Base-by-base conservation (phyloP, 2,797 vertebrate species). In the Poecilia velifera region DNA sequence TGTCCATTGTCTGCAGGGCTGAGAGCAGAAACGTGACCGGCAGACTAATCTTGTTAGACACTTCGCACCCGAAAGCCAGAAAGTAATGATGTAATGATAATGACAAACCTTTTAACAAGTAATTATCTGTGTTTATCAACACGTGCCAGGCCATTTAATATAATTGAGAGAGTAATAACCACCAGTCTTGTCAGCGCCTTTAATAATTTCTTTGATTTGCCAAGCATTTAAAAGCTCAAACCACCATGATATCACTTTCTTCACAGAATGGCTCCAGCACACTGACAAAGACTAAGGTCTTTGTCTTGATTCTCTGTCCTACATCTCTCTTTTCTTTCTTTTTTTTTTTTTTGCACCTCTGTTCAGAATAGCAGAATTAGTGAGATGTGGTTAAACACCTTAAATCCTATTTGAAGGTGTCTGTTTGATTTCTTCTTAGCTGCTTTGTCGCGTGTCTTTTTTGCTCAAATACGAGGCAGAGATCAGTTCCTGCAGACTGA, bases 391-490 rank as follows among this genome's bases (percentile, higher is more conserved):
- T 91, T 93, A 91, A 94, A 92, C 90, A 92, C 88, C 84, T 81
- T 85, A 93, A 92, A 91, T 94, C 93, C 90, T 87, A 89, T 94
- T 91, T 87, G 59, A 92, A 93, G 87, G 90, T 91, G 85, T 74
- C 91, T 95, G 94, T 96, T 94, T 93, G 93, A 86, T 77, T 91
- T 93, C 87, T 88, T 92, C 92, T 93, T 92, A 93, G 90, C 93
- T 88, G 92, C 93, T 94, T 95, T 95, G 93, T 94, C 89, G 84
- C 51, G 66, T 43, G 83, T 85, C 87, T 90, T 79, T 90, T 79
- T 84, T 91, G 87, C 89, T 91, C 91, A 93, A 94, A 92, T 76
- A 93, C 57, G 1, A 86, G 80, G 77, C 87, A 43, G 85, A 89
- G 90, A 82, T 90, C 89, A 86, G 90, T 86, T 85, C 86, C 87